Conservation (phyloP, 2,113 vertebrate species). For the Micronisus gabar region DNA sequence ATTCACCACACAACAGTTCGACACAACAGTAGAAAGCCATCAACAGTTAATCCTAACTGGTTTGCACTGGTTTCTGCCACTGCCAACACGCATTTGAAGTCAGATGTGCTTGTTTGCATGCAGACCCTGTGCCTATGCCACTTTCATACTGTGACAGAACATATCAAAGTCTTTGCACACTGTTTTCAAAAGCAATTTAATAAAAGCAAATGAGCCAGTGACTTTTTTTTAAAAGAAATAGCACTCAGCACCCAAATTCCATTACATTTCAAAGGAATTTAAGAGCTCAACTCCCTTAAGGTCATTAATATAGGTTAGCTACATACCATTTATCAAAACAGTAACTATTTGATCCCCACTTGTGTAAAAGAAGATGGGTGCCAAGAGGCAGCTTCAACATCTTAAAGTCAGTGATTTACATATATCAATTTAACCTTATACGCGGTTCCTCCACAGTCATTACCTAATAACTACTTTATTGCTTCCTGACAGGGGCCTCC, state of each 20-base stretch:
- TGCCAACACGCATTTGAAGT: not conserved
- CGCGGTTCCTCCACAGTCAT: not conserved
- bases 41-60: not conserved
- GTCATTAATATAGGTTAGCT: not conserved
- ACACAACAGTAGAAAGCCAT: not conserved
- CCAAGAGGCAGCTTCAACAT: constrained; percentile 34
- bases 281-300: constrained; percentile 20
- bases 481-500: constrained; percentile 46
- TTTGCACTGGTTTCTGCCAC: not conserved
- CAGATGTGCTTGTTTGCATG: not conserved
- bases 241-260: not conserved
- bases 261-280: constrained; percentile 12
- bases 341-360: constrained; percentile 22
- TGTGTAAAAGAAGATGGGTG: constrained; percentile 11
- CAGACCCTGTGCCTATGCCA: not conserved
- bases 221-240: not conserved
- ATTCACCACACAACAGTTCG: not conserved
- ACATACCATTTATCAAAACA: constrained; percentile 26
- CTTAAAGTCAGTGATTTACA: constrained; percentile 33
- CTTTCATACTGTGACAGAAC: not conserved
- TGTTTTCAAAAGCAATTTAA: constrained; percentile 1
- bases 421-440: constrained; percentile 17
- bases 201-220: not conserved
- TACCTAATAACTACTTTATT: constrained; percentile 45
- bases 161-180: not conserved